These are phyloP conservation scores for Brienomyrus longianalis DNA, from an alignment of 2,113 vertebrate species.

Conservation along the genomic window DNA sequence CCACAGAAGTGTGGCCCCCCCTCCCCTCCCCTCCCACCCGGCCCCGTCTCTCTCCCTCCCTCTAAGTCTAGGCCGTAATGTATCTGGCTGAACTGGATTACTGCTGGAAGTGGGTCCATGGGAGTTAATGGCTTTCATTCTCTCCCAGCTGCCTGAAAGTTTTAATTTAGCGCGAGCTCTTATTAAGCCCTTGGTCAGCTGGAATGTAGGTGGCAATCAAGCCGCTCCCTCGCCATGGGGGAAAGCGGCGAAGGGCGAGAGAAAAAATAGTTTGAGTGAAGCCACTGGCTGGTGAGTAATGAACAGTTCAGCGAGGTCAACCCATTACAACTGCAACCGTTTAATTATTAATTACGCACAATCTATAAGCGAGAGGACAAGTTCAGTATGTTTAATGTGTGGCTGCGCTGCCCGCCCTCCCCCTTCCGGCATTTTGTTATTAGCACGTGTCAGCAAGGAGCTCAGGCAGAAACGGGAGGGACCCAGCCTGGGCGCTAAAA, in stretches of 20 bases:
- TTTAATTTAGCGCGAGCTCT: constrained; percentile 46
- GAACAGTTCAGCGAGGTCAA: constrained; percentile 92
- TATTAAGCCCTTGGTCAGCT: constrained; percentile 49
- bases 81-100: constrained; percentile 40
- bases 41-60: background rate
- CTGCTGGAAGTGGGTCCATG: constrained; percentile 40
- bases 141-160: constrained; percentile 31
- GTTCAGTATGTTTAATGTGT: constrained; percentile 84
- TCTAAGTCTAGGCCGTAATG: constrained; percentile 7
- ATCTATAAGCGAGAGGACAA: constrained; percentile 90
- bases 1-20: background rate
- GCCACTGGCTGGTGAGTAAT: constrained; percentile 90
- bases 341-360: constrained; percentile 99
- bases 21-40: background rate
- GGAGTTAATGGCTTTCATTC: constrained; percentile 26
- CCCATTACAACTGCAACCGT: constrained; percentile 90
- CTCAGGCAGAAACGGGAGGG: constrained; percentile 29
- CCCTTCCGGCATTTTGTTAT: constrained; percentile 49
- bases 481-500: constrained; percentile 17
- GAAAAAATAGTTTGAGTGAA: constrained; percentile 85
- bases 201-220: constrained; percentile 38
- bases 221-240: constrained; percentile 35
- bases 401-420: constrained; percentile 62
- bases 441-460: constrained; percentile 49
- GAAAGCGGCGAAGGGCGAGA: constrained; percentile 60